These are phyloP conservation scores for Eilema caniola DNA, from an alignment of 2,888 invertebrate genomes.

Conservation along the genomic window DNA sequence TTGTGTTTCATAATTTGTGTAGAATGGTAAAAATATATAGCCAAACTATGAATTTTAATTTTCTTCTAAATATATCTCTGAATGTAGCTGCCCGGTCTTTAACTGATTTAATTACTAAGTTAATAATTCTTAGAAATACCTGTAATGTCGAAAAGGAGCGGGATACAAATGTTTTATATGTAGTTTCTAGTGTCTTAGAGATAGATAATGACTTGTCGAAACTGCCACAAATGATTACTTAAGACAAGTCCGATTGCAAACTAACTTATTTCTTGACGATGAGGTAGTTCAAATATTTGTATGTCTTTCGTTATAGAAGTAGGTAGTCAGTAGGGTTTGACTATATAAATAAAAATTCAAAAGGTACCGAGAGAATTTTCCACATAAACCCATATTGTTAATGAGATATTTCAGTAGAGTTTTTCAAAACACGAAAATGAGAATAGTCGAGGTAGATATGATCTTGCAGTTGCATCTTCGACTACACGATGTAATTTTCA, in stretches of 20 bases:
- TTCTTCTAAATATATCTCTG: not conserved
- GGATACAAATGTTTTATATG: no score
- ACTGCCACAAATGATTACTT: no score
- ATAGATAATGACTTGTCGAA: no score
- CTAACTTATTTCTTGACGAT: no score
- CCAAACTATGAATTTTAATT: not conserved
- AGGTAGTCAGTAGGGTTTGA: not conserved
- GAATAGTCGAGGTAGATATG: not conserved
- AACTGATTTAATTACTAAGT: not conserved
- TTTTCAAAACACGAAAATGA: no score
- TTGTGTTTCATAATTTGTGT: constrained; percentile 31
- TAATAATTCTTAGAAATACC: not conserved
- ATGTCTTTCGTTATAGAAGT: not conserved
- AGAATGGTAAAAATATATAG: constrained; percentile 7
- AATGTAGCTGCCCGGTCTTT: not conserved
- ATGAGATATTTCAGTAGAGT: not conserved
- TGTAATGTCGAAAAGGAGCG: no score
- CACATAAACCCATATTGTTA: no score
- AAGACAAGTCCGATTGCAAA: no score
- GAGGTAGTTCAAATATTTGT: not conserved
- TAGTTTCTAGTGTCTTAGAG: no score
- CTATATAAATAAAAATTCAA: no score
- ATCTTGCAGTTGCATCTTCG: not conserved
- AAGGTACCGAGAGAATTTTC: no score
- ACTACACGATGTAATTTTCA: not conserved